Conservation (phyloP, 2,797 vertebrate species). For the Erethizon dorsatum region DNA sequence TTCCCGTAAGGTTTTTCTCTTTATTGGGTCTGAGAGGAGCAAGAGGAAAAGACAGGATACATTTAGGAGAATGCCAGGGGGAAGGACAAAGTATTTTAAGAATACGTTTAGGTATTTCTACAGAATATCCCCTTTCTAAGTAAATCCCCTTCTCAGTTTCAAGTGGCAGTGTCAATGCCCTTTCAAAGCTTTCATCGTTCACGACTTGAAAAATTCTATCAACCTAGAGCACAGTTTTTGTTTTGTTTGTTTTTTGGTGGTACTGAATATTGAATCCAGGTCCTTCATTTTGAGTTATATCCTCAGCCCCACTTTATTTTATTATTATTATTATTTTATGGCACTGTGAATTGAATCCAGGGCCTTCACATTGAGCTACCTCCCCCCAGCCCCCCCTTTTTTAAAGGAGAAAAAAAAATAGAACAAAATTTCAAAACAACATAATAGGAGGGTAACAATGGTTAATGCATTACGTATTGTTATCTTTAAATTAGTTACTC, state of each 20-base stretch:
- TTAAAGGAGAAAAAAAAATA: too few species aligned
- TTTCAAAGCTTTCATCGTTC: constrained; percentile 47
- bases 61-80: constrained; percentile 2
- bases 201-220: constrained; percentile 11
- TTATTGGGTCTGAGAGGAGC: not conserved
- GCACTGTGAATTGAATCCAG: not conserved
- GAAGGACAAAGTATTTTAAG: constrained; percentile 48
- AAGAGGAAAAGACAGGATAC: not conserved
- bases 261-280: not conserved
- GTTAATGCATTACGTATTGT: too few species aligned
- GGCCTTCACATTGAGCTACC: not conserved
- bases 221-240: not conserved
- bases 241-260: not conserved
- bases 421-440: too few species aligned
- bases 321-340: not conserved
- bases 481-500: too few species aligned
- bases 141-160: not conserved
- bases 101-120: constrained; percentile 4
- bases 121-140: not conserved
- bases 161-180: not conserved
- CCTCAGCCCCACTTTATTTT: not conserved
- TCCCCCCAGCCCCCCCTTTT: not conserved
- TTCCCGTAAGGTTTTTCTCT: constrained; percentile 17
- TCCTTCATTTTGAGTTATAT: not conserved
- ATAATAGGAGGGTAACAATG: too few species aligned